Evolutionary conservation across 2,113 vertebrate genomes (phyloP).

Genomic region (Sturnira hondurensis): DNA sequence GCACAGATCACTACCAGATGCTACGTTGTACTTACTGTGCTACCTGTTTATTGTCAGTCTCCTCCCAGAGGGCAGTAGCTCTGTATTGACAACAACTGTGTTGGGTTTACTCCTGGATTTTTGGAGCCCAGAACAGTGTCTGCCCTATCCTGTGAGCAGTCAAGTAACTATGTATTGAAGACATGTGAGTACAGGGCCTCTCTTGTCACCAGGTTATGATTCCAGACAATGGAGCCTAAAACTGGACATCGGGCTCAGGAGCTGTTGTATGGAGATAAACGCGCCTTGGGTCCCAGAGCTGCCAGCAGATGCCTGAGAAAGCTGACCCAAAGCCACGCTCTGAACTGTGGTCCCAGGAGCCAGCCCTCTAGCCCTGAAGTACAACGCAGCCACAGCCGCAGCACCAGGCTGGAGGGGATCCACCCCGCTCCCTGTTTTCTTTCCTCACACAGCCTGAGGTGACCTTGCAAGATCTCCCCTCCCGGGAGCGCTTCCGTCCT

Average conservation of each 20-base stretch:
- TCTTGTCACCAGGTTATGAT: neutral
- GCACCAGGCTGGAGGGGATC: neutral
- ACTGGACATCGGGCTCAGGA: neutral
- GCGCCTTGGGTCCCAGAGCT: neutral
- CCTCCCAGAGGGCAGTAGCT: neutral
- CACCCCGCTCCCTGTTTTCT: neutral
- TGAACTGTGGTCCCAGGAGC: neutral
- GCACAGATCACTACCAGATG: no score
- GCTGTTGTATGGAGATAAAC: no score
- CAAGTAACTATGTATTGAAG: neutral
- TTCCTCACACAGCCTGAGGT: neutral
- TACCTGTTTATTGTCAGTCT: neutral
- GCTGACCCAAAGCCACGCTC: fast-evolving
- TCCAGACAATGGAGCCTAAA: neutral
- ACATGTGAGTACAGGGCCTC: fast-evolving
- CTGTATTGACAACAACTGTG: neutral
- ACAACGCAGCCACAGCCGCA: fast-evolving
- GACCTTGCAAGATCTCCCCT: fast-evolving
- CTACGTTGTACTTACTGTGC: neutral
- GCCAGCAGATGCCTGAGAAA: fast-evolving
- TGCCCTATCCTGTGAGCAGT: fast-evolving
- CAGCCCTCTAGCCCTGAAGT: neutral
- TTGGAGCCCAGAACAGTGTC: no score
- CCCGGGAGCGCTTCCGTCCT: fast-evolving
- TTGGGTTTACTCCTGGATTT: neutral